Evolutionary conservation across 2,888 invertebrate genomes (phyloP), one percentile per base, ranked within the genome.

Genomic region (Drosophila pegasa): DNA sequence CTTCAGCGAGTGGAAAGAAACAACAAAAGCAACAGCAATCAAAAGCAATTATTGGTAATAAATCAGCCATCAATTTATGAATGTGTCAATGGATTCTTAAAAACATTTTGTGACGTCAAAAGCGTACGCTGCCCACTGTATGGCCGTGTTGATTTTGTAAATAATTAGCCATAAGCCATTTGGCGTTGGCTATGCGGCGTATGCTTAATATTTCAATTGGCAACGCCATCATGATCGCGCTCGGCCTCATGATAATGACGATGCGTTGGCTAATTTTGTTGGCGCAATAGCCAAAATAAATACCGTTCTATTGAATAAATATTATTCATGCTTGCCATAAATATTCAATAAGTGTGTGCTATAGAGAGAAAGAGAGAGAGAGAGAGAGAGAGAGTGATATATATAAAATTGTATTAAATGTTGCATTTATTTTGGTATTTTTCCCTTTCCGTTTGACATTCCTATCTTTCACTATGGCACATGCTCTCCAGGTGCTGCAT

Each of bases 11-110:
- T 16, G 43, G 58, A 48, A 69, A 45, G 37, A 41, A 57, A 61
- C 63, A 74, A 76, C 52, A 61, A 87, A 76, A 77, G 84, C 78
- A 80, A 80, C 78, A 75, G 78, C 78, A 83, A 85, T 87, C 61
- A 74, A 78, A 74, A 74, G 57, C 84, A 88, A 80, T 85, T 85
- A 87, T 88, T 65, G 72, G 55, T 84, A 83, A 87, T 85, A 85
- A 87, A 84, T 85, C 84, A 88, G 74, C 69, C 50, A 67, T 70
- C 84, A 71, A 88, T 88, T 85, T 85, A 85, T 88, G 84, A 88
- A 84, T 74, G 88, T 85, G 84, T 85, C 88, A 85, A 85, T 84
- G 70, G 87, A 85, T 84, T 78, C 64, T 72, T 70, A 73, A 80
- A 73, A 74, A 68, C 51, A 60, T 59, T 59, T 38, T 2, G 83